Evolutionary conservation across 1,140 invertebrate species (phyloP).

Genomic region (Macrobrachium nipponense): DNA sequence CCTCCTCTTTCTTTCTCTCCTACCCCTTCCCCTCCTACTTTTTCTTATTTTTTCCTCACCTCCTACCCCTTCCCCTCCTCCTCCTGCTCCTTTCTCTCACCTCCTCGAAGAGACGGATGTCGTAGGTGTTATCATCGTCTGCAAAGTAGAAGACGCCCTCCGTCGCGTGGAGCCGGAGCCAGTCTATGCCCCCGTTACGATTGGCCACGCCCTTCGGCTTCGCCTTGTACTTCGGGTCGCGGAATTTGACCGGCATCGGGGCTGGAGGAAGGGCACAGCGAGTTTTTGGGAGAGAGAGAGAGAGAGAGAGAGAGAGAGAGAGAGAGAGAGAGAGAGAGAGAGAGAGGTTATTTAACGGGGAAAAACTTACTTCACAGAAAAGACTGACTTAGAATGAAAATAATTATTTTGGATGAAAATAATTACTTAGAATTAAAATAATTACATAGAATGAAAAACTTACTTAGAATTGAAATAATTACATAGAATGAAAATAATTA

Average conservation of each 20-base stretch:
- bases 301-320: constrained; percentile 19
- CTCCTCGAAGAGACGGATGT: neutral
- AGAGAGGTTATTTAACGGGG: neutral
- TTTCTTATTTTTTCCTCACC: neutral
- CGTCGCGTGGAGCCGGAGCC: neutral
- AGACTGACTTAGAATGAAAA: no score
- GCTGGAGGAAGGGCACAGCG: neutral
- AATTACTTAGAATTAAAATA: no score
- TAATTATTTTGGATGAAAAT: no score
- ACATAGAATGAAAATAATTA: no score
- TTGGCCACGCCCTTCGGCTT: neutral
- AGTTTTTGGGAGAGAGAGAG: neutral
- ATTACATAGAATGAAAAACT: no score
- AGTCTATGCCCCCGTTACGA: neutral
- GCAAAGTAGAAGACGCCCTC: neutral
- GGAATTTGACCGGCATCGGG: neutral
- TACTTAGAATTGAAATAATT: no score
- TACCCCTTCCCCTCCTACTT: neutral
- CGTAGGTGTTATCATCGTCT: constrained; percentile 6
- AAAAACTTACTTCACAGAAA: no score
- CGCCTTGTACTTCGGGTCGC: neutral
- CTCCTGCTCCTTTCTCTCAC: neutral
- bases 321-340: constrained; percentile 28
- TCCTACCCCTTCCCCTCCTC: neutral
- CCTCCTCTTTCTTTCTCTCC: neutral